Evolutionary conservation across 2,888 invertebrate genomes (phyloP), one percentile per base, ranked within the genome.

Genomic region (Oscheius onirici): DNA sequence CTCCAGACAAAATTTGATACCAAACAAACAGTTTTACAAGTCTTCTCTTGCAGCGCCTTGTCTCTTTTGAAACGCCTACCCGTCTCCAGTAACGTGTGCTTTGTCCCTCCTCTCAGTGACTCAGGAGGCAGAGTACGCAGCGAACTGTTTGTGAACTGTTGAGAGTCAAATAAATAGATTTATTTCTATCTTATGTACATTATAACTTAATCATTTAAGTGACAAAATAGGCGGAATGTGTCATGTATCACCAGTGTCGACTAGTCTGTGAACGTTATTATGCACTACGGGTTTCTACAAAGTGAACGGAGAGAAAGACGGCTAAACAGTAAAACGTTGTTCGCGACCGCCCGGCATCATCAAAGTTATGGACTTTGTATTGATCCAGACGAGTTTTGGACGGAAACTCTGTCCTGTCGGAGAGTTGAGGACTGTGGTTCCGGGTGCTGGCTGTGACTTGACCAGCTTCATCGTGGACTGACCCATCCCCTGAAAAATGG

Each of bases 271-370:
- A 49, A 40, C 44, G 20, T 17, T 40, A 66, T 54, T 66, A 55
- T 54, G 66, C 51, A 20, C 41, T 8, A 17, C 28, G 60, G 15
- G 10, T 34, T 26, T n/a, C n/a, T 60, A 60, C 60, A 67, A 34
- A 26, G n/a, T 13, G 49, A 66, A 69, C 11, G 15, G 54, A 44
- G 52, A 11, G 51, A 69, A 68, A 11, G 15, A 40, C 3, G 15
- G 22, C 67, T 74, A 76, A 57, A 82, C 67, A 40, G 83, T 74
- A 55, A 88, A 87, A 20, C 87, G 73, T 69, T 88, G 86, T 90
- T 99, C 97, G 0, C 94, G 94, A 34, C 97, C 97, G 88, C 97
- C 97, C 11, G 95, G 95, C 78, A 97, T 90, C 92, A 97, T 94
- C 22, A 97, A 90, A 0, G 95, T 94, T 57, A 97, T 94, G 34